A percentile compares a stretch with the other conserved stretches of the same genome.
Evolutionary conservation across 2,113 vertebrate species (phyloP).

Genomic region (Bujurquina vittata): DNA sequence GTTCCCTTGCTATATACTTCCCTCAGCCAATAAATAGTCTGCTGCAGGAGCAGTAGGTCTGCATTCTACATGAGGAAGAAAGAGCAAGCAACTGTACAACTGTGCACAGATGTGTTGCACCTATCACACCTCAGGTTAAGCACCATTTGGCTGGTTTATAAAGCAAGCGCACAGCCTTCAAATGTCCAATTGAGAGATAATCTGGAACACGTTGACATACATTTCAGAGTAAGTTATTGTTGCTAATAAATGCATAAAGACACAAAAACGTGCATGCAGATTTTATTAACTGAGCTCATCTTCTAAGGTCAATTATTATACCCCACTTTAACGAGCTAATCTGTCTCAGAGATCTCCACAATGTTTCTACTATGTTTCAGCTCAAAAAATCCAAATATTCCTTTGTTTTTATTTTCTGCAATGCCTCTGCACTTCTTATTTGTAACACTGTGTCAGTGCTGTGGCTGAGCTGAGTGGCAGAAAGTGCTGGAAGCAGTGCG

Average conservation of each 20-base stretch:
- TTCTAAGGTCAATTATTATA: background rate
- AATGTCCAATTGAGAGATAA: no score
- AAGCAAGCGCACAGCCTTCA: background rate
- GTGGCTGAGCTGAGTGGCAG: background rate
- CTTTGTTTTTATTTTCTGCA: background rate
- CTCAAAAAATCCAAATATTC: no score
- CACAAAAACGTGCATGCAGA: background rate
- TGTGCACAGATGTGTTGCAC: background rate
- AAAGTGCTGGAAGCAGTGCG: background rate
- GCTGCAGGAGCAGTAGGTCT: background rate
- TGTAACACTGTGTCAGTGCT: background rate
- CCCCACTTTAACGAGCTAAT: no score
- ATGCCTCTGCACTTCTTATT: background rate
- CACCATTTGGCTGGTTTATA: background rate
- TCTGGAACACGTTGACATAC: background rate
- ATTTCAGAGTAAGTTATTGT: background rate
- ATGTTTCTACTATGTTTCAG: no score
- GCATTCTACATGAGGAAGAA: background rate
- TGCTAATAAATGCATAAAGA: background rate
- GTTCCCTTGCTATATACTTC: background rate
- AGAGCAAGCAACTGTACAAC: background rate
- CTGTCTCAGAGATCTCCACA: no score
- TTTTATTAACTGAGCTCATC: background rate
- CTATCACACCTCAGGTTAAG: background rate
- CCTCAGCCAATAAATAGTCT: background rate